Percentiles rank a stretch among this genome's conserved stretches.
Evolutionary conservation across 2,113 vertebrate species (phyloP).

Genomic region (Amblyornis subalaris): DNA sequence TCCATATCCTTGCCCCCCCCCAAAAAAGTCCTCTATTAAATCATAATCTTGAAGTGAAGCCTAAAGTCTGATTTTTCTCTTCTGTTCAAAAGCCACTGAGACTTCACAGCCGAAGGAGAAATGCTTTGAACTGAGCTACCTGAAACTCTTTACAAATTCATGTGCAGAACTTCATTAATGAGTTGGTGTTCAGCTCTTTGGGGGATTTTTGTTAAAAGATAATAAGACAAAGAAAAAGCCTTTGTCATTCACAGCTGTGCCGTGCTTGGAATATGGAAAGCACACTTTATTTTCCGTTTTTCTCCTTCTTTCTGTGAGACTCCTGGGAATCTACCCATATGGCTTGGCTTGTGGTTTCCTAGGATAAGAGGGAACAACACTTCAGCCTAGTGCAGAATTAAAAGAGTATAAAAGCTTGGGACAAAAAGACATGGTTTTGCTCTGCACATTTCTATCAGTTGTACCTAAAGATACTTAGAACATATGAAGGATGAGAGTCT

Average conservation of each 20-base stretch:
- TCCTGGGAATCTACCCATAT: not conserved
- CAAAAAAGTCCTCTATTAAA: not conserved
- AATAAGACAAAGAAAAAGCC: not conserved
- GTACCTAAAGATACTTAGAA: not conserved
- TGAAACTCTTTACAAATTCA: constrained; percentile 3
- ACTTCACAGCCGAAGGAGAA: not conserved
- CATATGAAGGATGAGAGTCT: not conserved
- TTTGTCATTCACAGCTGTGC: not conserved
- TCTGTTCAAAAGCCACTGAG: not conserved
- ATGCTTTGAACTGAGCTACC: not conserved
- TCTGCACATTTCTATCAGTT: not conserved
- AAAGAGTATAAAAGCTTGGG: not conserved
- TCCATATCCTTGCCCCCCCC: not conserved
- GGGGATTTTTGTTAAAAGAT: not conserved
- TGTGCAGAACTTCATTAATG: not conserved
- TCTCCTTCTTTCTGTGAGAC: not conserved
- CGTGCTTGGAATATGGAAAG: not conserved
- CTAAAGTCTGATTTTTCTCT: not conserved
- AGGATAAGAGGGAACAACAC: not conserved
- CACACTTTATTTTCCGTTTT: not conserved
- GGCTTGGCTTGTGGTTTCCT: not conserved
- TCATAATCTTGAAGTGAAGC: not conserved
- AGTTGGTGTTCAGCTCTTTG: not conserved
- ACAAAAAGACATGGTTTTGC: not conserved
- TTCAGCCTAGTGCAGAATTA: not conserved